phyloP scores from a whole-genome alignment of 35 echinoderm and acorn worm species.

The Ophioderma brevispina region DNA sequence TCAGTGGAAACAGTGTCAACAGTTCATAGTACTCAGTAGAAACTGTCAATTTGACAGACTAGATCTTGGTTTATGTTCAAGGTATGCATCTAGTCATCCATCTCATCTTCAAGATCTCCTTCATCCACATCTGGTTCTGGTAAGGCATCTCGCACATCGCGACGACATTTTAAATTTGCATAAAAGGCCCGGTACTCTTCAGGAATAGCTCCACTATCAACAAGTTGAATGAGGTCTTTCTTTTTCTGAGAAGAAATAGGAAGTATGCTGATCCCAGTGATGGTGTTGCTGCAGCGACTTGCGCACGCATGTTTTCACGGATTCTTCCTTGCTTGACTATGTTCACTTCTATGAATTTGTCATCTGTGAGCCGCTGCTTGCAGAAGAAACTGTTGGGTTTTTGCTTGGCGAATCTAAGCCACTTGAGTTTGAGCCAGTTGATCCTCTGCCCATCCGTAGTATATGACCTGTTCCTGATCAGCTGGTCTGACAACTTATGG shows the following conservation, averaged over 20 bases:
- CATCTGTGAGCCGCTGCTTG: not conserved
- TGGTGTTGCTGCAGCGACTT: not conserved
- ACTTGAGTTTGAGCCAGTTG: not conserved
- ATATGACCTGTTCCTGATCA: not conserved
- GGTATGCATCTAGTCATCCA: too few species aligned
- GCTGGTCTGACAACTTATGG: not conserved
- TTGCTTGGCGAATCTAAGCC: not conserved
- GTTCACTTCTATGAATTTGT: not conserved
- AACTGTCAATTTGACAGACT: too few species aligned
- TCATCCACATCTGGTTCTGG: not conserved
- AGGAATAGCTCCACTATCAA: not conserved
- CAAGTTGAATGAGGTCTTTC: not conserved
- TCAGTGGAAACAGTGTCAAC: too few species aligned
- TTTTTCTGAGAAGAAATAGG: not conserved
- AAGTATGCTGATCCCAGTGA: not conserved
- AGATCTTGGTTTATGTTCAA: too few species aligned
- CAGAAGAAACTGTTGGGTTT: not conserved
- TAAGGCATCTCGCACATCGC: not conserved
- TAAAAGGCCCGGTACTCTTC: not conserved
- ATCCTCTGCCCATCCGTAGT: not conserved
- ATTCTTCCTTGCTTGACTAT: not conserved
- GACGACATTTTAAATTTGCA: not conserved
- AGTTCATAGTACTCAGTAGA: too few species aligned
- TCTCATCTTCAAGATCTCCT: too few species aligned
- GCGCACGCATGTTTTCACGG: not conserved